These are phyloP conservation scores for Diorhabda sublineata DNA, from an alignment of 1,140 invertebrate species.

Conservation along the genomic window DNA sequence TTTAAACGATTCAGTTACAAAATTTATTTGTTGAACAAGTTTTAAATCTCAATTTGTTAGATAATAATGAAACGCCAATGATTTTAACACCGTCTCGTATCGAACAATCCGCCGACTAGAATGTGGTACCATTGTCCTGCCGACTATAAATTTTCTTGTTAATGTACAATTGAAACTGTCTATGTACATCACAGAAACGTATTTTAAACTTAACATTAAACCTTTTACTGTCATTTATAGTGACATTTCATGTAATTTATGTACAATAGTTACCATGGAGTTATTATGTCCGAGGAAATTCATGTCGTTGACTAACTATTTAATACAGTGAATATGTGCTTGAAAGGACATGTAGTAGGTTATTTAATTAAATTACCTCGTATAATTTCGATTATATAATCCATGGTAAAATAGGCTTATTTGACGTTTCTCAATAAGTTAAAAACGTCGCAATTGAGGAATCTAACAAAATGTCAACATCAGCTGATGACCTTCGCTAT, in stretches of 20 bases:
- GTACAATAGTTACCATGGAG: constrained; percentile 7
- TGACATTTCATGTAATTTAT: constrained; percentile 19
- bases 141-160: constrained; percentile 12
- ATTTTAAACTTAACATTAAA: constrained; percentile 16
- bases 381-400: no score
- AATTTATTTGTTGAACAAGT: not conserved
- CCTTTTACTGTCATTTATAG: constrained; percentile 15
- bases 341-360: no score
- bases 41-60: not conserved
- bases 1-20: not conserved
- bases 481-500: no score
- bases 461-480: no score
- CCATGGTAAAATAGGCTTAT: no score
- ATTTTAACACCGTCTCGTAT: not conserved
- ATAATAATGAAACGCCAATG: constrained; percentile 12
- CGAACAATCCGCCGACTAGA: constrained; percentile 3
- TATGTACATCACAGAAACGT: constrained; percentile 16
- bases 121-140: constrained; percentile 13
- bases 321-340: no score
- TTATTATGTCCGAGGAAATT: constrained; percentile 10
- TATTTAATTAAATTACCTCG: no score
- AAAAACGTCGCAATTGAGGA: no score
- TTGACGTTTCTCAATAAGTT: no score
- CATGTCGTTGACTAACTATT: not conserved
- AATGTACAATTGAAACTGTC: constrained; percentile 21